Percentiles rank a stretch among this genome's conserved stretches.
These are phyloP conservation scores for Sylvilagus floridanus DNA, from an alignment of 2,797 vertebrate species.

Conservation along the genomic window DNA sequence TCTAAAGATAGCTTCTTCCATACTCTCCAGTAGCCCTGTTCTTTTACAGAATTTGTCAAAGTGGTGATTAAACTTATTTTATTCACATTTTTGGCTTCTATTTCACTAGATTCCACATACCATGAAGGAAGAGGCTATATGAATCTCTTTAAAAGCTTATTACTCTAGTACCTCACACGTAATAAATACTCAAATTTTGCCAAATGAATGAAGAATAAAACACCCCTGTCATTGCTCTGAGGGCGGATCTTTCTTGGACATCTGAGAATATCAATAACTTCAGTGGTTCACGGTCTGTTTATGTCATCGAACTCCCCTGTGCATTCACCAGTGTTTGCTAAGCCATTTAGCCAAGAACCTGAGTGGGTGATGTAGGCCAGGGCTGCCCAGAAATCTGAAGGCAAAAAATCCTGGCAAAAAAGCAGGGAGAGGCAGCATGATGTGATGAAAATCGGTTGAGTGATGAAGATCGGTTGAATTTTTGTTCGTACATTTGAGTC, in stretches of 20 bases:
- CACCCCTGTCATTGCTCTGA: neutral
- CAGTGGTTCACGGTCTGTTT: neutral
- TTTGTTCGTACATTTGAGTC: neutral
- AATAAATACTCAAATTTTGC: slow-evolving; percentile 4
- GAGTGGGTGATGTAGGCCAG: neutral
- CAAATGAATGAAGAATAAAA: slow-evolving; percentile 37
- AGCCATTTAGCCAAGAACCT: neutral
- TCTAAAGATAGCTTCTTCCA: neutral
- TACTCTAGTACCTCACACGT: neutral
- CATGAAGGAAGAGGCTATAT: neutral
- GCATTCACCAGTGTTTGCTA: neutral
- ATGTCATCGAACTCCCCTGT: neutral
- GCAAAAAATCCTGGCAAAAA: neutral
- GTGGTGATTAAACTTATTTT: neutral
- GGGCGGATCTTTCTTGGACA: neutral
- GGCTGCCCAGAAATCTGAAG: neutral
- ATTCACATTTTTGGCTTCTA: slow-evolving; percentile 29
- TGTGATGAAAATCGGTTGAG: neutral
- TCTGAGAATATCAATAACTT: slow-evolving; percentile 12
- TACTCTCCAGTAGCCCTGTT: neutral
- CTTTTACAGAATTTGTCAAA: neutral
- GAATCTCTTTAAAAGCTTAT: neutral
- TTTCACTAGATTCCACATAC: neutral
- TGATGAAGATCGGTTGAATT: neutral
- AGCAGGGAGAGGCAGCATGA: neutral